A percentile compares a stretch with the other conserved stretches of the same genome.
Evolutionary conservation across 2,888 invertebrate species (phyloP).

Genomic region (Ochropleura leucogaster): DNA sequence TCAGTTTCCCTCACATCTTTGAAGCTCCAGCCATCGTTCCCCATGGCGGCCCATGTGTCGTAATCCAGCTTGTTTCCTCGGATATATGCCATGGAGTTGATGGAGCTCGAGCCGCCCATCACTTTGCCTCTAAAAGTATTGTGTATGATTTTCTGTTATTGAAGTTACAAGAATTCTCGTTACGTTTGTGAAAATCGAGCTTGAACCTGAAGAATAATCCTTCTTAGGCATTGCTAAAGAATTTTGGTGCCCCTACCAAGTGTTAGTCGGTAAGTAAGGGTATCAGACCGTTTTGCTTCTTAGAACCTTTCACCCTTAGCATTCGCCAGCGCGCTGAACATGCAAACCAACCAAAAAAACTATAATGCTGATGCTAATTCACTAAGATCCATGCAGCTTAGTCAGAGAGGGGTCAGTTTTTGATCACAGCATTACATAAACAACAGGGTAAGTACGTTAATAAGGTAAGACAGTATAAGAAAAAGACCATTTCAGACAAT

Average conservation of each 20-base stretch:
- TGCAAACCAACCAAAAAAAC: too few relatives aligned
- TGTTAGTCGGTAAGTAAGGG: too few relatives aligned
- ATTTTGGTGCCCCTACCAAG: too few relatives aligned
- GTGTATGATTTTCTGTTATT: constrained; percentile 5
- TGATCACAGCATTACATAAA: not conserved
- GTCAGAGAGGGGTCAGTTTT: not conserved
- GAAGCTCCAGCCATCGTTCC: constrained; percentile 91
- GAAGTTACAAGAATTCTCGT: too few relatives aligned
- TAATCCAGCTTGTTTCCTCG: constrained; percentile 91
- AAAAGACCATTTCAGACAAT: too few relatives aligned
- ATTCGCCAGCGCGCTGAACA: not conserved
- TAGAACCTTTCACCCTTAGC: not conserved
- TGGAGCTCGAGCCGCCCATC: constrained; percentile 92
- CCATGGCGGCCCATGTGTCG: constrained; percentile 91
- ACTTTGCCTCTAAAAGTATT: constrained; percentile 87
- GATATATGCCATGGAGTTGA: constrained; percentile 92
- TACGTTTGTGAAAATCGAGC: not conserved
- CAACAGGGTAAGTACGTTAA: not conserved
- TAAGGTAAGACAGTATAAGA: not conserved
- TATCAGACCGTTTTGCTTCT: too few relatives aligned
- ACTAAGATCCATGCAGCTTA: not conserved
- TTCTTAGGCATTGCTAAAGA: too few relatives aligned
- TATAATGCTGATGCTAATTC: not conserved
- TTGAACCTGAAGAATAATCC: not conserved
- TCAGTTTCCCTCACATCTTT: constrained; percentile 81